Base-by-base conservation (phyloP, 2,113 vertebrate species). In the Sinocyclocheilus grahami region DNA sequence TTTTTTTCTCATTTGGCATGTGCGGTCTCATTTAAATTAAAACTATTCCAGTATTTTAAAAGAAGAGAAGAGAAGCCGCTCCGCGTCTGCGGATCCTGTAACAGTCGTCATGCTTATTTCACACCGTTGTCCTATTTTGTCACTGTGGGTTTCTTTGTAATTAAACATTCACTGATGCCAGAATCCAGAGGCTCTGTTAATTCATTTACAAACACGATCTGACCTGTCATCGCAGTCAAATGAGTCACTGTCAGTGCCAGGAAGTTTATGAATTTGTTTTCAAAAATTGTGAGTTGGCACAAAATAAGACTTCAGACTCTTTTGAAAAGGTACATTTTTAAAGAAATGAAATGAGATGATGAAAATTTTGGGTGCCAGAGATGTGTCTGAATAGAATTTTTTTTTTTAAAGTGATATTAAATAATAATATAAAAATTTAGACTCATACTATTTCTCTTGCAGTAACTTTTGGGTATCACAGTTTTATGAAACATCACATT, bases 101-200 rank as follows among this genome's bases (percentile, higher is more conserved):
- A 85, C 88, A 85, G 78, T 88, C 82, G 86, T 93, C 89, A 90
- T 91, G 90, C 89, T 89, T 90, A 85, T 86, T 79, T 93, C 87
- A 89, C 89, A 90, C 90, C 89, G 90, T 91, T 91, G 91, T 89
- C 81, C 93, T 91, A 92, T 94, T 94, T 89, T 87, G 92, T 95
- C 94, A 91, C 93, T 92, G 93, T 94, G 94, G 93, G 92, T 92
- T 95, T 94, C 92, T 95, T 95, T 94, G 95, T 94, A 90, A 96
- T 95, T 96, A 96, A 97, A 94, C 83, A 94, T 87, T 96, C 94
- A 95, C 94, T 93, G 91, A 89, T 95, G 93, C 90, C 93, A 85
- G 88, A 93, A 39, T 39, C 24, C 63, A 1, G 1, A 74, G 42
- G 27, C 71, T 80, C 37, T 1, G 18, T 51, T 42, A 20, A 24